Evolutionary conservation across 2,113 vertebrate species (phyloP), one percentile per base, ranked within the genome.

Genomic region (Melanotaenia duboulayi): DNA sequence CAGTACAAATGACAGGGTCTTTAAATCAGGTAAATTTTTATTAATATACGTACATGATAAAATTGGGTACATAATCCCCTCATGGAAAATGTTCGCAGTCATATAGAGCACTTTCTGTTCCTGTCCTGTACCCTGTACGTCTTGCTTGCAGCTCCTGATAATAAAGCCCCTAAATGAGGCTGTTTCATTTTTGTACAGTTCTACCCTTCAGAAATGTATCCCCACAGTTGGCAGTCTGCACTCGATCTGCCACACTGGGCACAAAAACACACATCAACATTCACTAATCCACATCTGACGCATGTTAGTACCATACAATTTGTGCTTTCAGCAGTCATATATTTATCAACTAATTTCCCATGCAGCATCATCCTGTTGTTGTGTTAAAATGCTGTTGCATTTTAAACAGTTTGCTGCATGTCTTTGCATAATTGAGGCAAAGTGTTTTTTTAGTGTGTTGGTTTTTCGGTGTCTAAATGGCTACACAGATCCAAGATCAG

Each of bases 271-370:
- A 67, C 52, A 39, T 4, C 22, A 28, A 42, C 13, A 44, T n/a
- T 40, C 4, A 46, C 22, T 13, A 35, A 69, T n/a, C 42, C 50
- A 23, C 35, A 13, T 4, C 55, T 78, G 80, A 75, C 65, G 61
- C 46, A 40, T 13, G 19, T 57, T 6, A 4, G 54, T 11, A 50
- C 3, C 20, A 66, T 49, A 46, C 32, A 35, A 11, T 49, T 68
- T 48, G 50, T 46, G 75, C 39, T 68, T 64, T 69, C 42, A 61
- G 58, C 48, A 49, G 65, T 66, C 61, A 52, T 61, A 54, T 48
- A 35, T 66, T 62, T 61, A 0, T 16, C 20, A 54, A 60, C 37
- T 73, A 11, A 54, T 64, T 77, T 42, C 7, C 32, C 50, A 35
- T 48, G 20, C 16, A 63, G 39, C 49, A 19, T 35, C 40, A 28